Conservation (phyloP, 2,797 vertebrate genomes). For the Bufotes viridis region DNA sequence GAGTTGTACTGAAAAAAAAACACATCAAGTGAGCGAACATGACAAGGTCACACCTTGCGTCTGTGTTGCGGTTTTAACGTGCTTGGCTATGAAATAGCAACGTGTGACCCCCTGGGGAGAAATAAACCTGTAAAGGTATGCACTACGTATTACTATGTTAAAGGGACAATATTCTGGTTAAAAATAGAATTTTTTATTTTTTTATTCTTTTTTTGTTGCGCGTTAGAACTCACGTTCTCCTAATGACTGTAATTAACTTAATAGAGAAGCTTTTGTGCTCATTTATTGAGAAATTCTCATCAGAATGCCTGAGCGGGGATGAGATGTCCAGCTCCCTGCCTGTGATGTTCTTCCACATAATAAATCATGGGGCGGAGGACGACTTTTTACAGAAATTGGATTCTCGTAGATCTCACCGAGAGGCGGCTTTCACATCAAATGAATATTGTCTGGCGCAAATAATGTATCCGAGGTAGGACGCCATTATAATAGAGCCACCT, state of each 20-base stretch:
- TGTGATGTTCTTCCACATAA: background rate
- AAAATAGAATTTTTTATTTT: background rate
- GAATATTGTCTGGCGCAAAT: slow-evolving; percentile 3
- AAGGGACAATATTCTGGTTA: background rate
- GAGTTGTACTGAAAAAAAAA: too few species aligned
- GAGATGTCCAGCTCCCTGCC: background rate
- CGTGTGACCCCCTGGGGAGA: too few species aligned
- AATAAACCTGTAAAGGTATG: too few species aligned
- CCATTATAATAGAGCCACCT: background rate
- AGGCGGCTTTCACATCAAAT: background rate
- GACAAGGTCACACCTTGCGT: too few species aligned
- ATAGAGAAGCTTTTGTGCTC: slow-evolving; percentile 20
- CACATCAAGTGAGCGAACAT: too few species aligned
- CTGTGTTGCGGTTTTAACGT: too few species aligned
- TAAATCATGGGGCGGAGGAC: background rate
- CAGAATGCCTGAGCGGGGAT: background rate
- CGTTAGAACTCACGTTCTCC: background rate
- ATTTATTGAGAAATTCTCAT: slow-evolving; percentile 4
- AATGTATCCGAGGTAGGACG: background rate
- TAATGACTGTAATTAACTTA: slow-evolving; percentile 13
- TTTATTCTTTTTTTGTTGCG: background rate
- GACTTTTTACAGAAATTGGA: background rate
- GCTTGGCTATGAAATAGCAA: too few species aligned
- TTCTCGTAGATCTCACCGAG: background rate
- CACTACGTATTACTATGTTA: background rate